Conservation (phyloP, 2,888 invertebrate species). For the Busseola fusca region DNA sequence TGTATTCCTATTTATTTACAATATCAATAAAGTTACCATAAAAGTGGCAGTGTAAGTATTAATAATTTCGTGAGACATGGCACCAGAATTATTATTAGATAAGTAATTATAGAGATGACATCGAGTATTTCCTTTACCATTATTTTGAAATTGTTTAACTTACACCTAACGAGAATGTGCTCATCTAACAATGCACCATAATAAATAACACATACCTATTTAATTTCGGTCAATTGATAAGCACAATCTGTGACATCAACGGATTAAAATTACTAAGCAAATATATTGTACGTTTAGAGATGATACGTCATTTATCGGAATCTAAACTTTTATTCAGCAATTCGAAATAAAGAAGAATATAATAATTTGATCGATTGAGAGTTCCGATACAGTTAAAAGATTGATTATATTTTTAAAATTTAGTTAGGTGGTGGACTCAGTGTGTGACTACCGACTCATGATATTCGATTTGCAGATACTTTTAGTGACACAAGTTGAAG, state of each 20-base stretch:
- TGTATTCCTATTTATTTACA: slow-evolving; percentile 60
- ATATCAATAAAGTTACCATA: slow-evolving; percentile 51
- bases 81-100: slow-evolving; percentile 61
- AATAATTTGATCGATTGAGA: slow-evolving; percentile 3
- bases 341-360: slow-evolving; percentile 1
- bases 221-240: slow-evolving; percentile 9
- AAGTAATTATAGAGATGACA: slow-evolving; percentile 37
- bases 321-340: slow-evolving; percentile 1
- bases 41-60: slow-evolving; percentile 54
- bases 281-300: not conserved
- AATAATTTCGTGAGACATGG: slow-evolving; percentile 63
- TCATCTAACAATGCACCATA: slow-evolving; percentile 19
- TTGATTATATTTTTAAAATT: slow-evolving; percentile 11
- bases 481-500: slow-evolving; percentile 33
- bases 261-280: not conserved
- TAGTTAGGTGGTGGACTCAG: not conserved
- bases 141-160: slow-evolving; percentile 22
- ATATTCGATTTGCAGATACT: slow-evolving; percentile 16
- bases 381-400: not conserved
- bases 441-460: slow-evolving; percentile 1
- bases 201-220: slow-evolving; percentile 33
- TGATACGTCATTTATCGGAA: not conserved
- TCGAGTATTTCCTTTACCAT: slow-evolving; percentile 32
- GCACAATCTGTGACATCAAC: slow-evolving; percentile 11
- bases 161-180: slow-evolving; percentile 20